Percentiles rank a stretch among this genome's conserved stretches.
phyloP scores from a whole-genome alignment of 1,140 invertebrate species.

The Conopomorpha cramerella region DNA sequence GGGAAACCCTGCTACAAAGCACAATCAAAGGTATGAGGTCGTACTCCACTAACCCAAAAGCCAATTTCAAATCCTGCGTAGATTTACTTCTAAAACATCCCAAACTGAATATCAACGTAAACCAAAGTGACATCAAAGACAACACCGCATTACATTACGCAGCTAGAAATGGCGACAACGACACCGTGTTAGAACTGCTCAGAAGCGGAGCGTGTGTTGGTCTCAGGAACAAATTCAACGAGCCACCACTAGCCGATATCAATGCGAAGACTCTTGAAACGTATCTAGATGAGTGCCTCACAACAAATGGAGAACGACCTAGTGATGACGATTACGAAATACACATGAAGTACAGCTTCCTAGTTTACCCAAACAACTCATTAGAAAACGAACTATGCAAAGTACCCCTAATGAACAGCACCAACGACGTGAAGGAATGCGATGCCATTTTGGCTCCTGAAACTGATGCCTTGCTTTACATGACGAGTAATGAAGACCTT shows the following conservation, averaged over 20 bases:
- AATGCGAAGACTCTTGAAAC: conserved; percentile 66
- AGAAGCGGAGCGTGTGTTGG: conserved; percentile 74
- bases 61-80: conserved; percentile 60
- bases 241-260: conserved; percentile 73
- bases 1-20: conserved; percentile 60
- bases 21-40: conserved; percentile 59
- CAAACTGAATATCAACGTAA: conserved; percentile 63
- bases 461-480: conserved; percentile 68
- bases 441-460: conserved; percentile 57
- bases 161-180: conserved; percentile 65
- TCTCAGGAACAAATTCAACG: conserved; percentile 66
- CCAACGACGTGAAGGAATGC: conserved; percentile 37
- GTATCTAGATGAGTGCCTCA: conserved; percentile 73
- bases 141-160: conserved; percentile 85
- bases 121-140: conserved; percentile 69
- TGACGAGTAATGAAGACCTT: conserved; percentile 67
- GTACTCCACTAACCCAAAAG: conserved; percentile 29
- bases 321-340: conserved; percentile 71
- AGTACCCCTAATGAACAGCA: conserved; percentile 39
- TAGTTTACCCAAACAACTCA: conserved; percentile 63
- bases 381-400: conserved; percentile 39
- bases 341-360: conserved; percentile 71
- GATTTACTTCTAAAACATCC: conserved; percentile 57
- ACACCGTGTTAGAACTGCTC: conserved; percentile 66
- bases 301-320: conserved; percentile 62